Conservation (phyloP, 2,113 vertebrate species). For the Ictalurus furcatus region DNA sequence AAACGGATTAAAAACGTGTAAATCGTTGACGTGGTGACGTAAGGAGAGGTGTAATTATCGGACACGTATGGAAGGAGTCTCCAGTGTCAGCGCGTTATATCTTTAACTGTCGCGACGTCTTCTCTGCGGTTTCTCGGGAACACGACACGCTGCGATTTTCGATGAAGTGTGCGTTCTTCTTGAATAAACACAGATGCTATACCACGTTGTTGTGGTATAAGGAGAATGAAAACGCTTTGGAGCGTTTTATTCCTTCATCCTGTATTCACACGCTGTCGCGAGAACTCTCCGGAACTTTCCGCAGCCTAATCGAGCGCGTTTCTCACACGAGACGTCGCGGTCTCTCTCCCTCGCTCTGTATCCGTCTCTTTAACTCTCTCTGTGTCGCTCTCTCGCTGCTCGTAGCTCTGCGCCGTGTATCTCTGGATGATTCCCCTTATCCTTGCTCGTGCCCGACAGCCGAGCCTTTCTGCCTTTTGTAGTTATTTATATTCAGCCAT, state of each 20-base stretch:
- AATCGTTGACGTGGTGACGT: no score
- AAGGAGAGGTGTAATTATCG: no score
- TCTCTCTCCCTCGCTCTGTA: background rate
- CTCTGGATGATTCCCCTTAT: constrained; percentile 23
- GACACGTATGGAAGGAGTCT: background rate
- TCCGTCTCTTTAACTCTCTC: background rate
- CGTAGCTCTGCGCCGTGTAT: background rate
- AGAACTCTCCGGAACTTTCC: background rate
- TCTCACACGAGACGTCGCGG: background rate
- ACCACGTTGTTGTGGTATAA: background rate
- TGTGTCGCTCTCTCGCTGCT: background rate
- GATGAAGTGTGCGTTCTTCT: background rate
- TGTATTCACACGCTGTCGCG: background rate
- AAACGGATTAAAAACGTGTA: background rate
- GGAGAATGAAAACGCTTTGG: background rate
- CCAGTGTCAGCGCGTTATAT: no score
- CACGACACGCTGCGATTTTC: no score
- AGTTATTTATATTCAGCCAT: constrained; percentile 27
- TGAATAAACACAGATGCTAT: background rate
- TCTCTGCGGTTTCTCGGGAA: no score
- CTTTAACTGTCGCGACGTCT: no score
- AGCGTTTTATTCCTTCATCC: background rate
- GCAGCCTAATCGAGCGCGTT: background rate
- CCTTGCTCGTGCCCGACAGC: constrained; percentile 6
- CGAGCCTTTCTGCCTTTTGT: constrained; percentile 18